A percentile compares a stretch with the other conserved stretches of the same genome.
Conservation (phyloP, 1,140 invertebrate genomes). For the Neodiprion lecontei region DNA sequence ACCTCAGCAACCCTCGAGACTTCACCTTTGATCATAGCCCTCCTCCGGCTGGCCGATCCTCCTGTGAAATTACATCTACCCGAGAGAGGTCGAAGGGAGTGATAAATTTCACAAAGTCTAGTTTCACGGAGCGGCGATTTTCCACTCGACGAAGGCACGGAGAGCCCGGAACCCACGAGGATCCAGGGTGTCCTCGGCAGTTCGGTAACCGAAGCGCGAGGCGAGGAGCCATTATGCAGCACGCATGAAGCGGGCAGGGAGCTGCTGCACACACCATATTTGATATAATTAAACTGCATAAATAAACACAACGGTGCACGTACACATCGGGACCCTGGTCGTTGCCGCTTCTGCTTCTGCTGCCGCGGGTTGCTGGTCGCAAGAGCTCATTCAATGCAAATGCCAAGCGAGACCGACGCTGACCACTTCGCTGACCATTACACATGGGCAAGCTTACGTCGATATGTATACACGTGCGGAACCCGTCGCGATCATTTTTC, state of each 20-base stretch:
- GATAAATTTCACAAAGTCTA: neutral
- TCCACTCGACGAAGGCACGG: neutral
- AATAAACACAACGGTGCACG: conserved; percentile 1
- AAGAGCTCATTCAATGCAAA: conserved; percentile 2
- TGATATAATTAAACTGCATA: conserved; percentile 6
- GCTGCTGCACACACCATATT: neutral
- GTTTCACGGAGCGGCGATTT: neutral
- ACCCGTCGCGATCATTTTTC: no score
- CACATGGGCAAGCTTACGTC: no score
- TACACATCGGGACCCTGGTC: neutral
- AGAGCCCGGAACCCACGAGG: neutral
- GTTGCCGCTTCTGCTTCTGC: neutral
- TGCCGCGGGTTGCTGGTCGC: neutral
- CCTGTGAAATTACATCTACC: no score
- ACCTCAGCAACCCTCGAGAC: no score
- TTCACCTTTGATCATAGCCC: no score
- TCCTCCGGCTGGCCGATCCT: no score
- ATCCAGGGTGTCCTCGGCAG: no score
- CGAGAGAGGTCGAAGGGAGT: neutral
- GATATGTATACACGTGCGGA: no score
- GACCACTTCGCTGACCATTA: no score
- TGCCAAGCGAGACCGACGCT: neutral
- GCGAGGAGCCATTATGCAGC: neutral
- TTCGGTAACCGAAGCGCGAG: neutral
- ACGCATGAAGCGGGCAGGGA: neutral